phyloP scores from a whole-genome alignment of 2,888 invertebrate genomes.

The Drosophila niveifrons region DNA sequence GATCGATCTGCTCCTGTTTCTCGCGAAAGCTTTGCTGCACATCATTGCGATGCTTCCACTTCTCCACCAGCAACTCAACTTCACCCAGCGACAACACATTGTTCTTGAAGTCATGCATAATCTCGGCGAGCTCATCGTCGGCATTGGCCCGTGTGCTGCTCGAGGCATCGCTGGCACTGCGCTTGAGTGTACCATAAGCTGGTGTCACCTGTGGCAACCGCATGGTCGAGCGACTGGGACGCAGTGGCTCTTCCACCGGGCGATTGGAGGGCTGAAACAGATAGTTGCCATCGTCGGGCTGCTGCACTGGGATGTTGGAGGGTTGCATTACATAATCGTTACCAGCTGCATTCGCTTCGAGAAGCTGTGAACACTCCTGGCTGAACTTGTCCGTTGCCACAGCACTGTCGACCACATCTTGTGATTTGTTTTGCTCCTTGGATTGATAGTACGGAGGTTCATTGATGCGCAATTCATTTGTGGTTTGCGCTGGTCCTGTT shows the following conservation, averaged over 20 bases:
- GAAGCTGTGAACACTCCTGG: conserved; percentile 84
- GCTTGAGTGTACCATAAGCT: conserved; percentile 83
- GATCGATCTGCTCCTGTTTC: conserved; percentile 92
- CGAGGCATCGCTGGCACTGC: conserved; percentile 84
- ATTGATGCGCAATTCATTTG: conserved; percentile 84
- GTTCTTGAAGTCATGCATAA: conserved; percentile 95
- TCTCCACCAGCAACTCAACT: conserved; percentile 93
- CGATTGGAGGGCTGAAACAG: conserved; percentile 85
- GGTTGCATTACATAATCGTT: conserved; percentile 88
- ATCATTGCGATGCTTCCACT: conserved; percentile 94
- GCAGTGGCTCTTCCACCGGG: conserved; percentile 80
- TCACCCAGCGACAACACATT: conserved; percentile 94
- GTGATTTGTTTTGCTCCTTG: conserved; percentile 81
- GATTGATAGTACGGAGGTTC: conserved; percentile 85
- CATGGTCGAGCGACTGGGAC: conserved; percentile 65
- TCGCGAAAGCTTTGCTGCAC: conserved; percentile 94
- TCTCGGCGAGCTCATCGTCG: conserved; percentile 93
- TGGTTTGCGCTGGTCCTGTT: conserved; percentile 79
- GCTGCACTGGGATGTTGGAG: conserved; percentile 88
- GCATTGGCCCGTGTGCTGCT: conserved; percentile 82
- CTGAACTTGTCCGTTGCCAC: conserved; percentile 83
- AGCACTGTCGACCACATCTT: conserved; percentile 73
- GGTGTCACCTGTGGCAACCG: conserved; percentile 56
- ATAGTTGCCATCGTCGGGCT: conserved; percentile 83
- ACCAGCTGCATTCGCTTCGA: conserved; percentile 78